A percentile compares a stretch with the other conserved stretches of the same genome.
Evolutionary conservation across 2,797 vertebrate species (phyloP).

Genomic region (Oreochromis mossambicus): DNA sequence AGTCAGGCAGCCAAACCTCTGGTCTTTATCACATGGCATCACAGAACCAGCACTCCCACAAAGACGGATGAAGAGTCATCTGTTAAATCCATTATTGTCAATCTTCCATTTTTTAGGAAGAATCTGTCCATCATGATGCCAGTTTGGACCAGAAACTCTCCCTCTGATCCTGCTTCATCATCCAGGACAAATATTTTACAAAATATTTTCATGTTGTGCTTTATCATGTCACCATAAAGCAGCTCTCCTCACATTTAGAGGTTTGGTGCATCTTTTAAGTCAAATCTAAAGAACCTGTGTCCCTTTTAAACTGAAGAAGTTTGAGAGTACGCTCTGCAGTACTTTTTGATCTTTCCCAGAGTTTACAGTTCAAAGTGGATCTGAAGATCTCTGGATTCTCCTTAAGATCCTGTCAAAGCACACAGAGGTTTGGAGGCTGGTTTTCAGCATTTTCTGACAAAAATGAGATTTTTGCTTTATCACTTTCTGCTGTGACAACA

Average conservation of each 20-base stretch:
- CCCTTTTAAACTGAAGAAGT: no score
- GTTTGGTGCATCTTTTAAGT: no score
- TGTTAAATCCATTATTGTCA: background rate
- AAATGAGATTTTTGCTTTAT: background rate
- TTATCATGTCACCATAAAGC: no score
- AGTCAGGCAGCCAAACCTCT: rapidly evolving
- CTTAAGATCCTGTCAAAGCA: background rate
- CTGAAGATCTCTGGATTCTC: background rate
- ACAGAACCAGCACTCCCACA: background rate
- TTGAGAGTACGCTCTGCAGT: background rate
- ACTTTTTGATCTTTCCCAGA: background rate
- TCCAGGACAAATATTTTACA: rapidly evolving
- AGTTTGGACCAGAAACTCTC: background rate
- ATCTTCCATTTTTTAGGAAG: no score
- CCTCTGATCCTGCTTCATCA: background rate
- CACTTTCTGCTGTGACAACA: background rate
- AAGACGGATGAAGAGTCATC: background rate
- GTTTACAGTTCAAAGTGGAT: background rate
- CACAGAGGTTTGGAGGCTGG: background rate
- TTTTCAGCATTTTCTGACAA: background rate
- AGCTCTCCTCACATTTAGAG: no score
- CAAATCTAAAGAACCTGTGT: no score
- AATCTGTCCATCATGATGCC: rapidly evolving
- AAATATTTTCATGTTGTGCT: no score
- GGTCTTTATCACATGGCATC: background rate